Percentiles rank a stretch among this genome's conserved stretches.
These are phyloP conservation scores for Mobula birostris DNA, from an alignment of 2,113 vertebrate species.

Conservation along the genomic window DNA sequence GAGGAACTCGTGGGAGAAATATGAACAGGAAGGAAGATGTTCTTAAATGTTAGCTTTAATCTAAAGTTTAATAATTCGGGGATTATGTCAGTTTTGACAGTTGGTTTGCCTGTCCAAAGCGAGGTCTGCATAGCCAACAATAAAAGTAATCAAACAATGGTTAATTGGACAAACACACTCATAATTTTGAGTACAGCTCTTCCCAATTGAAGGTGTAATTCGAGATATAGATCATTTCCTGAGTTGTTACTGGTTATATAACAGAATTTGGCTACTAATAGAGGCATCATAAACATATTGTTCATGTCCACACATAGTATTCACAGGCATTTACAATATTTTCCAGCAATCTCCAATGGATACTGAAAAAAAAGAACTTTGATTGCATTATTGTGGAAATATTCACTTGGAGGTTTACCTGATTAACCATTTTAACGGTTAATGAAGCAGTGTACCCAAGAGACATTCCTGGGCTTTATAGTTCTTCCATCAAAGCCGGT, in stretches of 20 bases:
- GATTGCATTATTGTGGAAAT: background rate
- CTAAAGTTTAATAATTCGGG: background rate
- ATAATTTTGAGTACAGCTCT: background rate
- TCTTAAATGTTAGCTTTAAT: background rate
- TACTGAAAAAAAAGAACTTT: background rate
- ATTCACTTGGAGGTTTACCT: background rate
- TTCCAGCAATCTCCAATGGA: background rate
- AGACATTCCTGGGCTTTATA: background rate
- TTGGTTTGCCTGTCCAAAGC: background rate
- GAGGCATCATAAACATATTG: background rate
- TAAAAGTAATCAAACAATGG: background rate
- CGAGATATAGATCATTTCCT: background rate
- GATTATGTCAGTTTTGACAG: background rate
- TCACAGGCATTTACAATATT: background rate
- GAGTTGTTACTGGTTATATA: background rate
- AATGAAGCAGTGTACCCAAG: background rate
- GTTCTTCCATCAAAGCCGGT: background rate
- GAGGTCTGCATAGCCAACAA: background rate
- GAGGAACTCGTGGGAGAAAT: background rate
- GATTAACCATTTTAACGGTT: background rate
- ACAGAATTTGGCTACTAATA: background rate
- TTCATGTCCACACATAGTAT: background rate
- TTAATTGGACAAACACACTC: background rate
- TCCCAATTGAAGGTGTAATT: background rate
- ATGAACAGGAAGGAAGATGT: background rate